Percentiles rank a stretch among this genome's conserved stretches.
These are phyloP conservation scores for Hyposmocoma kahamanoa DNA, from an alignment of 1,140 invertebrate species.

Conservation along the genomic window DNA sequence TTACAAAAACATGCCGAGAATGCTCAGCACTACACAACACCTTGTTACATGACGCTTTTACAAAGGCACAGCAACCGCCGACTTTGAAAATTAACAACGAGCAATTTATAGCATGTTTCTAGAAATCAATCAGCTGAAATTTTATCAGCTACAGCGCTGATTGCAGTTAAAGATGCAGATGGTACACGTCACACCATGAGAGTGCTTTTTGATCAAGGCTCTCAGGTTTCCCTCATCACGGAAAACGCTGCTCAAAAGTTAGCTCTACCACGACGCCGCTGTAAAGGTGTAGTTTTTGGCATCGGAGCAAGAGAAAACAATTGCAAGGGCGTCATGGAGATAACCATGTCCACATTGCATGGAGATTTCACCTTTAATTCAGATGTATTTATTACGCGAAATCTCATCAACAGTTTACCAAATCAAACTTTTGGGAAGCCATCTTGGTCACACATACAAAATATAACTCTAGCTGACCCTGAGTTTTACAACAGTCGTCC, in stretches of 20 bases:
- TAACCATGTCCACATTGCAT: background rate
- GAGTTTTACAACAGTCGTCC: background rate
- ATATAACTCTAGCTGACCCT: background rate
- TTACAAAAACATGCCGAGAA: slow-evolving; percentile 12
- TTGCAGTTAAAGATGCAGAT: slow-evolving; percentile 3
- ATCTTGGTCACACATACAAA: background rate
- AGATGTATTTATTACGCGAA: background rate
- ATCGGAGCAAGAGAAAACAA: slow-evolving; percentile 1
- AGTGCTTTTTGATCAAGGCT: slow-evolving; percentile 14
- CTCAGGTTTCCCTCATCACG: slow-evolving; percentile 10
- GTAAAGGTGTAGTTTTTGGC: slow-evolving; percentile 3
- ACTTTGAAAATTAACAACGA: background rate
- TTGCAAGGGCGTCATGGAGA: background rate
- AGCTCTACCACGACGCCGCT: background rate
- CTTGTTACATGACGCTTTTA: slow-evolving; percentile 14
- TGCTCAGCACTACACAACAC: slow-evolving; percentile 15
- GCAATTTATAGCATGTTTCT: background rate
- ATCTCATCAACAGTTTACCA: slow-evolving; percentile 1
- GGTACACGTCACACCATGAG: slow-evolving; percentile 7
- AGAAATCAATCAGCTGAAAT: background rate
- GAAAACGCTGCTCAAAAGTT: slow-evolving; percentile 11
- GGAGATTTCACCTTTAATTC: background rate
- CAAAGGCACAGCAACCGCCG: background rate
- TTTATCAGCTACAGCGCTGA: background rate
- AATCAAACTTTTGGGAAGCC: background rate